These are phyloP conservation scores for Drosophila hamatofila DNA, from an alignment of 2,888 invertebrate genomes.

Conservation along the genomic window DNA sequence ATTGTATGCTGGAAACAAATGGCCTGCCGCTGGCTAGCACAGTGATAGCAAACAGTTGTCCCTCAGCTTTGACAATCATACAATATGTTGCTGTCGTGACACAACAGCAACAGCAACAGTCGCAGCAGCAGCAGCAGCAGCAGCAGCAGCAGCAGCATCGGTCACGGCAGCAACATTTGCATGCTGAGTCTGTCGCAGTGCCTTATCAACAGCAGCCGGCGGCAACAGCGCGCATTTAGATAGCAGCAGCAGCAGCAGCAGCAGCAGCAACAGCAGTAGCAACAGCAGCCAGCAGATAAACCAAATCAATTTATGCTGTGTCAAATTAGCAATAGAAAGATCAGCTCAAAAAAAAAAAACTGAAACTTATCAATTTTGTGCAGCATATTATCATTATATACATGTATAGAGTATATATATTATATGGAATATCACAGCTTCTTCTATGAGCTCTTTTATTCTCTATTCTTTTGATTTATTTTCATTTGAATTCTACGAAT, in stretches of 20 bases:
- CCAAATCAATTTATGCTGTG: conserved; percentile 38
- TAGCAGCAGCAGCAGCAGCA: conserved; percentile 27
- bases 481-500: background rate
- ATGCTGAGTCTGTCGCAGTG: conserved; percentile 19
- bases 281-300: conserved; percentile 21
- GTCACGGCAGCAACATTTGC: conserved; percentile 23
- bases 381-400: background rate
- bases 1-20: conserved; percentile 35
- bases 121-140: conserved; percentile 23
- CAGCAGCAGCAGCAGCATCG: conserved; percentile 32
- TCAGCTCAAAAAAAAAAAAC: conserved; percentile 31
- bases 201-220: conserved; percentile 42
- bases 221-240: conserved; percentile 34
- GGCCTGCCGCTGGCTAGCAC: conserved; percentile 24
- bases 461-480: background rate
- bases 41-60: conserved; percentile 39
- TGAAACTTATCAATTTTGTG: background rate
- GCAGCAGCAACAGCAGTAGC: conserved; percentile 8
- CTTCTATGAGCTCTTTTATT: background rate
- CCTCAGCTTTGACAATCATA: conserved; percentile 20
- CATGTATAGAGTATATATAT: background rate
- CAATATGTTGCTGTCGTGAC: conserved; percentile 24
- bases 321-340: conserved; percentile 53
- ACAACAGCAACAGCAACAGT: conserved; percentile 23
- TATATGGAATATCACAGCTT: background rate